A percentile compares a stretch with the other conserved stretches of the same genome.
These are phyloP conservation scores for Drepana falcataria DNA, from an alignment of 2,888 invertebrate genomes.

Conservation along the genomic window DNA sequence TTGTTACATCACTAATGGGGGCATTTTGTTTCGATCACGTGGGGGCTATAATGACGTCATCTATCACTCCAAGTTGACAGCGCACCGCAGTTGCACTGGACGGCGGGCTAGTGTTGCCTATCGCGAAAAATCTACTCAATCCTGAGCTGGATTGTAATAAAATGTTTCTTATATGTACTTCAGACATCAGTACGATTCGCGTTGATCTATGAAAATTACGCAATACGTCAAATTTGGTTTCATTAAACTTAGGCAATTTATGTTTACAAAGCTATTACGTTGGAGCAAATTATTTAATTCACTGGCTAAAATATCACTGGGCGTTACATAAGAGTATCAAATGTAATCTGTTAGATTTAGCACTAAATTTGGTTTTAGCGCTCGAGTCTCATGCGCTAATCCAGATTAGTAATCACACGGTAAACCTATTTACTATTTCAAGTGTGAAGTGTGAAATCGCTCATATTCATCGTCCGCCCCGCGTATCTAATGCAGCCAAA, in stretches of 20 bases:
- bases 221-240: neutral
- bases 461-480: conserved; percentile 28
- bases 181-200: neutral
- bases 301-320: neutral
- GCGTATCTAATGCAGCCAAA: conserved; percentile 23
- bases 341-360: conserved; percentile 24
- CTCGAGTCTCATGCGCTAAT: conserved; percentile 31
- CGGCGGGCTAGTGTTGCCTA: conserved; percentile 30
- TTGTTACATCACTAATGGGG: conserved; percentile 34
- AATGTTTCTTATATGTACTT: neutral
- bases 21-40: conserved; percentile 52
- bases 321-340: conserved; percentile 8
- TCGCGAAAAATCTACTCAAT: conserved; percentile 9
- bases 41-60: conserved; percentile 61
- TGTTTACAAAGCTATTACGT: neutral
- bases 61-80: conserved; percentile 61
- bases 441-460: conserved; percentile 53
- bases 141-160: neutral
- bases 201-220: neutral
- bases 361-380: conserved; percentile 25
- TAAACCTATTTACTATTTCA: conserved; percentile 46
- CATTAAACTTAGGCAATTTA: neutral
- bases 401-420: conserved; percentile 53
- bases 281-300: neutral
- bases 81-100: conserved; percentile 50